Conservation (phyloP, 2,888 invertebrate genomes). For the Apeira syringaria region DNA sequence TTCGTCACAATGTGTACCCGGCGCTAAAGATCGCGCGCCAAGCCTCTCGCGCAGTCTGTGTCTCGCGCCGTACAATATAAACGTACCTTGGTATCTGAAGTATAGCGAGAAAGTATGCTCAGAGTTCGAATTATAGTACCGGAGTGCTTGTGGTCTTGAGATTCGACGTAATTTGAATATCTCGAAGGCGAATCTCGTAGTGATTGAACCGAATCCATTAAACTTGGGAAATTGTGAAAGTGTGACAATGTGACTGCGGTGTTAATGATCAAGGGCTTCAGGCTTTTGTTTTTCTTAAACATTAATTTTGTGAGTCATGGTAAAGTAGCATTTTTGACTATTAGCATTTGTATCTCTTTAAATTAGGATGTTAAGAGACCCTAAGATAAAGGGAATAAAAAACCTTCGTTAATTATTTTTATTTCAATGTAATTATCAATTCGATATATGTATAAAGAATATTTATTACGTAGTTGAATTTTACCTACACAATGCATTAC, state of each 20-base stretch:
- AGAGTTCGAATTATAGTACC: slow-evolving; percentile 37
- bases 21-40: slow-evolving; percentile 53
- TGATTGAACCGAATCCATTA: slow-evolving; percentile 1
- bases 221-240: slow-evolving; percentile 17
- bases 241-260: slow-evolving; percentile 19
- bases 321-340: no score
- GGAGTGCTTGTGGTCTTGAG: slow-evolving; percentile 25
- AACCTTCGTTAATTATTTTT: no score
- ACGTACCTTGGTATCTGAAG: slow-evolving; percentile 69
- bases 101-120: slow-evolving; percentile 58
- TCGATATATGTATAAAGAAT: no score
- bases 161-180: slow-evolving; percentile 14
- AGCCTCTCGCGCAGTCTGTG: slow-evolving; percentile 67
- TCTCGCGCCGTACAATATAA: slow-evolving; percentile 68
- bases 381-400: no score
- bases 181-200: slow-evolving; percentile 6
- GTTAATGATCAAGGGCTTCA: no score
- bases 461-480: no score
- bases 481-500: no score
- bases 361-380: no score
- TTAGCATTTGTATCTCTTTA: no score
- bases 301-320: slow-evolving; percentile 14
- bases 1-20: slow-evolving; percentile 46
- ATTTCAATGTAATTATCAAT: no score
- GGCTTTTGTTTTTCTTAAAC: not conserved